A percentile compares a stretch with the other conserved stretches of the same genome.
These are phyloP conservation scores for Battus philenor DNA, from an alignment of 1,140 invertebrate species.

Conservation along the genomic window DNA sequence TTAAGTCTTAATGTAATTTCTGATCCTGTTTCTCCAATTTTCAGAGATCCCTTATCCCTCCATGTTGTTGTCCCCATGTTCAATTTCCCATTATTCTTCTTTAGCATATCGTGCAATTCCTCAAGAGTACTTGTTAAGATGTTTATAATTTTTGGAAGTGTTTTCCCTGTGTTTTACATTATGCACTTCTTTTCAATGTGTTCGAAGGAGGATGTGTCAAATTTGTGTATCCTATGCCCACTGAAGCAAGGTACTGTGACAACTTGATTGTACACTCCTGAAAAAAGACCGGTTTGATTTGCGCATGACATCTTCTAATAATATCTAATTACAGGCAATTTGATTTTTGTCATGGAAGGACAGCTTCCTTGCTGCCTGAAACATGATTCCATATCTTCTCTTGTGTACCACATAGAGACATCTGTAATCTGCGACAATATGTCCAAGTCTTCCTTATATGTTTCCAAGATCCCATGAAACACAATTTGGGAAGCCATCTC, in stretches of 20 bases:
- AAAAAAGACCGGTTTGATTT: constrained; percentile 3
- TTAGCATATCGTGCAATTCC: background rate
- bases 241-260: constrained; percentile 3
- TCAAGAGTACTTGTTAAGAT: constrained; percentile 7
- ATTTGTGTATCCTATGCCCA: constrained; percentile 1
- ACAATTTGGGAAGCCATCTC: constrained; percentile 6
- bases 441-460: constrained; percentile 9
- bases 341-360: background rate
- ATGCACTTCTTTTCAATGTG: constrained; percentile 14
- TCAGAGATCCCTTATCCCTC: too few species aligned
- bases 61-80: too few species aligned
- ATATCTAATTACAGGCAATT: background rate
- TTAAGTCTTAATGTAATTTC: too few species aligned
- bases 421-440: constrained; percentile 5
- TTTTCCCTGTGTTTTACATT: background rate
- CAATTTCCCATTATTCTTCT: too few species aligned
- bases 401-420: background rate
- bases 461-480: constrained; percentile 12
- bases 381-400: constrained; percentile 1
- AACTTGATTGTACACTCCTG: background rate
- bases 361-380: constrained; percentile 1
- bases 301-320: constrained; percentile 11
- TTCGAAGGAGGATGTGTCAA: constrained; percentile 4
- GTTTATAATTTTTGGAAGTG: constrained; percentile 1
- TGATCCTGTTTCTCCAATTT: too few species aligned